These are phyloP conservation scores for Himalopsyche japonica DNA, from an alignment of 2,888 invertebrate species.

Conservation along the genomic window DNA sequence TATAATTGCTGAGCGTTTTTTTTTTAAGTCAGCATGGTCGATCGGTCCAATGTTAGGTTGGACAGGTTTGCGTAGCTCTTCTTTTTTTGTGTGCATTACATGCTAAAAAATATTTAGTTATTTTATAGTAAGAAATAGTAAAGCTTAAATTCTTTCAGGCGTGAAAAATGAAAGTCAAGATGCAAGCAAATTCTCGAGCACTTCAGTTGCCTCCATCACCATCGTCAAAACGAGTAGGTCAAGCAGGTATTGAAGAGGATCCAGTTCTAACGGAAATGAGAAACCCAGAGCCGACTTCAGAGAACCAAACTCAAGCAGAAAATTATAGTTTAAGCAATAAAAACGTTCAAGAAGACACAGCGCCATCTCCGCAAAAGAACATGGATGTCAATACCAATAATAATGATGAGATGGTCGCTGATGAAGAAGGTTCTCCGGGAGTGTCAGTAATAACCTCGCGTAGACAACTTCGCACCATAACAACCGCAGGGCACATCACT, in stretches of 20 bases:
- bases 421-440: slow-evolving; percentile 44
- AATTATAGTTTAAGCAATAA: slow-evolving; percentile 27
- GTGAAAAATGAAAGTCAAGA: slow-evolving; percentile 38
- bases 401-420: not conserved
- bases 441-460: slow-evolving; percentile 62
- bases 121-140: no score
- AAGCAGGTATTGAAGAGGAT: not conserved
- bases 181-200: slow-evolving; percentile 14
- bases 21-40: no score
- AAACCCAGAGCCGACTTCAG: not conserved
- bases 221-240: slow-evolving; percentile 6
- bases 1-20: no score
- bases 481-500: slow-evolving; percentile 64
- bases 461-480: slow-evolving; percentile 63
- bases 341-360: not conserved
- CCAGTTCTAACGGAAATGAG: not conserved
- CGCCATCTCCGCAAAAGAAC: not conserved
- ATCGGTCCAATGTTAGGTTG: no score
- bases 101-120: no score
- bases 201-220: slow-evolving; percentile 2
- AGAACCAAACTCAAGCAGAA: slow-evolving; percentile 28
- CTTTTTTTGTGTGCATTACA: no score
- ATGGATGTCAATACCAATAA: not conserved
- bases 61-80: no score
- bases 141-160: slow-evolving; percentile 1